Evolutionary conservation across 2,888 invertebrate genomes (phyloP), one percentile per base, ranked within the genome.

Genomic region (Anorthoa munda): DNA sequence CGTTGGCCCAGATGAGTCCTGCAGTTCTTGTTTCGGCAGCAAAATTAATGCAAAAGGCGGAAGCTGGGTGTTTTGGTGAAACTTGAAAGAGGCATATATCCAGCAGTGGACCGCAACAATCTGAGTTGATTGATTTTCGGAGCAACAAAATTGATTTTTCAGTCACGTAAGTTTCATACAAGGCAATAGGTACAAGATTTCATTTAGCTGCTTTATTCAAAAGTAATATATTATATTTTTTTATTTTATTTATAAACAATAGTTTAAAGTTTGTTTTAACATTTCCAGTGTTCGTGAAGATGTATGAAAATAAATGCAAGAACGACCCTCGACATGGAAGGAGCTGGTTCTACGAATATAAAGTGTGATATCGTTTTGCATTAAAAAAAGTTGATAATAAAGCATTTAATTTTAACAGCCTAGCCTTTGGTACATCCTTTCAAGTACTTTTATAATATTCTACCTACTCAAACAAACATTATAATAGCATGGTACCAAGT

Each of bases 281-380:
- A 12, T 63, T 93, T 93, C 17, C 92, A 95, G 95, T 95, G 92
- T 95, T 95, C 76, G 91, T 94, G 23, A 94, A 94, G 73, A 4
- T 95, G 0, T 76, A 89, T 75, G 91, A 93, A 17, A 83, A 87
- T 11, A 90, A 90, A 3, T 94, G 94, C 85, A 88, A 83, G 56
- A 81, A 92, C 68, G 91, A 93, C 78, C 56, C 89, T 0, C 90
- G 90, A 66, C 93, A 94, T 72, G 95, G 95, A 2, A 85, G 85
- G 53, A 92, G 92, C 58, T 95, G 92, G 92, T 95, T 95, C 78
- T 95, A 95, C 75, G 71, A 89, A 5, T 95, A 95, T 81, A 91
- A 69, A 85, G 88, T 90, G 12, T 92, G 77, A 86, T 65, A 59
- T 56, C 21, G 53, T 60, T 46, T 11, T 55, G 26, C 31, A 69